Conservation (phyloP, 2,888 invertebrate species). For the Hirtodrosophila alboralis region DNA sequence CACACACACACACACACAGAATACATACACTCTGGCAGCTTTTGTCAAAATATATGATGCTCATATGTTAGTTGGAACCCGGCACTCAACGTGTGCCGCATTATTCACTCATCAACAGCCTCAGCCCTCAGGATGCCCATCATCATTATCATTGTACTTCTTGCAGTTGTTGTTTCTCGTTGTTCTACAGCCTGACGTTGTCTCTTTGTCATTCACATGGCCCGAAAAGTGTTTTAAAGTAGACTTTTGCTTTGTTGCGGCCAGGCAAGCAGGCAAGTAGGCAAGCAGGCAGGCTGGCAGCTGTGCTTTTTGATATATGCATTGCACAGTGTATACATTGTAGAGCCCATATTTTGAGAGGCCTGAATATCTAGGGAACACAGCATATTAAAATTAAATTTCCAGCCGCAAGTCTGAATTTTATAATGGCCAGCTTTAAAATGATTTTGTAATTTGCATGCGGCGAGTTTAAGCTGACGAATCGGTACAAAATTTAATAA, state of each 20-base stretch:
- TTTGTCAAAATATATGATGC: constrained; percentile 73
- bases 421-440: too few species aligned
- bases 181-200: constrained; percentile 28
- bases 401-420: too few species aligned
- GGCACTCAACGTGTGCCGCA: constrained; percentile 72
- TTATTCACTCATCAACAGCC: constrained; percentile 71
- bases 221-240: constrained; percentile 67
- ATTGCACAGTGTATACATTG: constrained; percentile 11
- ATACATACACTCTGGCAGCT: constrained; percentile 38
- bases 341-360: constrained; percentile 4
- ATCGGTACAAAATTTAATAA: too few species aligned
- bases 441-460: too few species aligned
- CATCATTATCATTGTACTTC: constrained; percentile 72
- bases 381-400: too few species aligned
- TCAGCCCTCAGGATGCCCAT: constrained; percentile 62
- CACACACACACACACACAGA: constrained; percentile 14
- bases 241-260: constrained; percentile 68
- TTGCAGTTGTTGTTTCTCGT: constrained; percentile 51
- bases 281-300: too few species aligned
- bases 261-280: too few species aligned
- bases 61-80: constrained; percentile 66
- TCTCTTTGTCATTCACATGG: constrained; percentile 61
- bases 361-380: constrained; percentile 2
- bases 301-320: constrained; percentile 35
- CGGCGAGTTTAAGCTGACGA: too few species aligned